Base-by-base conservation (phyloP, 92 coral and sea anemone species). In the Epizoanthus fatuus region DNA sequence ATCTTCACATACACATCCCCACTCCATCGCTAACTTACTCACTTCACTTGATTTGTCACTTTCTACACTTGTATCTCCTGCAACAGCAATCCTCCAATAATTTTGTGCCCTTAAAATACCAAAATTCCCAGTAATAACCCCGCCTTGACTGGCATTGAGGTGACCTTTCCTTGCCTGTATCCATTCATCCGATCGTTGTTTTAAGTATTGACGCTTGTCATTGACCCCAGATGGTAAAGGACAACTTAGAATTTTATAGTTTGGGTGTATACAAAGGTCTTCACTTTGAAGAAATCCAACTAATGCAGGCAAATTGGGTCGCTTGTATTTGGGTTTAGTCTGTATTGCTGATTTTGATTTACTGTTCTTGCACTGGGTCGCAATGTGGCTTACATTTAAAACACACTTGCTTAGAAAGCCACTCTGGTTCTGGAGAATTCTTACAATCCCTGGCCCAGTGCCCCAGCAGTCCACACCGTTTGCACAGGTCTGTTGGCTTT, bases 371-470 rank as follows among this genome's bases (percentile, higher is more conserved):
- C 35, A 29, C 35, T 29, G 78, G 25, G 25, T 22, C 25, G 25
- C 25, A 22, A 22, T 22, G 25, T 22, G 25, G 14, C 32, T 76
- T 76, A 81, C 86, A 81, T 67, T 68, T 81, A 19, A 67, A 66
- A 49, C 86, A 81, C 49, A 40, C 57, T 69, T 81, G 86, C n/a
- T 81, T 66, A 25, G 86, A 57, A 63, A 81, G 70, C 86, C 86
- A 81, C 45, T 81, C 20, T 14, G 86, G 86, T 3, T 81, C 38
- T 15, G 86, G 86, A 66, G 55, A 62, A 20, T 81, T 4, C 2
- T 29, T 54, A 66, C 86, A 81, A 13, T 81, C 76, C 47, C 67
- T n/a, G 4, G 86, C 76, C 62, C 76, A 81, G 63, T 81, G 86
- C 15, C 86, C 86, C 11, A 81, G 62, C 16, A 49, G 7, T 14